phyloP scores from a whole-genome alignment of 2,888 invertebrate species.

The Zygothrica quintamaculata region DNA sequence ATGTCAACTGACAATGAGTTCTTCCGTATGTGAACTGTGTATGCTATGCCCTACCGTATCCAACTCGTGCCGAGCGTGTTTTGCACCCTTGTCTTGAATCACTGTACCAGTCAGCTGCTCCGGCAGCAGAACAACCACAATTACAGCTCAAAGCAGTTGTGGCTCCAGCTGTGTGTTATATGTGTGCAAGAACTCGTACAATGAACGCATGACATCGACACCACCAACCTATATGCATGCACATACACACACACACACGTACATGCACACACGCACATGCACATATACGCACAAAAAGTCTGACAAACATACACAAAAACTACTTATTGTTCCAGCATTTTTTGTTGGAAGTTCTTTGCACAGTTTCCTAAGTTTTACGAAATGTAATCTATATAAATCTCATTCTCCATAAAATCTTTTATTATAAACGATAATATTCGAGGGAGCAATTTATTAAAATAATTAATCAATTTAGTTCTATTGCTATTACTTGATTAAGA shows the following conservation, averaged over 20 bases:
- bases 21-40: slow-evolving; percentile 14
- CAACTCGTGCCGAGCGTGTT: slow-evolving; percentile 12
- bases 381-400: too few species aligned
- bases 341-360: slow-evolving; percentile 14
- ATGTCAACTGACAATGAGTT: slow-evolving; percentile 45
- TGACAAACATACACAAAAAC: background rate
- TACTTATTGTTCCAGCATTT: background rate
- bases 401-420: too few species aligned
- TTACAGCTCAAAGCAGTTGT: slow-evolving; percentile 29
- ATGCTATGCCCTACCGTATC: background rate
- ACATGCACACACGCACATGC: slow-evolving; percentile 11
- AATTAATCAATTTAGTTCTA: too few species aligned
- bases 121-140: slow-evolving; percentile 22
- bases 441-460: too few species aligned
- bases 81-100: slow-evolving; percentile 64
- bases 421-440: too few species aligned
- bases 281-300: slow-evolving; percentile 27
- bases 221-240: slow-evolving; percentile 39
- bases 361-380: slow-evolving; percentile 24
- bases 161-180: slow-evolving; percentile 27
- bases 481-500: too few species aligned
- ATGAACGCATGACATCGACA: slow-evolving; percentile 28
- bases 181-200: background rate
- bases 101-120: slow-evolving; percentile 58
- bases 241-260: background rate